phyloP scores from a whole-genome alignment of 1,140 invertebrate genomes.

The Linepithema humile region DNA sequence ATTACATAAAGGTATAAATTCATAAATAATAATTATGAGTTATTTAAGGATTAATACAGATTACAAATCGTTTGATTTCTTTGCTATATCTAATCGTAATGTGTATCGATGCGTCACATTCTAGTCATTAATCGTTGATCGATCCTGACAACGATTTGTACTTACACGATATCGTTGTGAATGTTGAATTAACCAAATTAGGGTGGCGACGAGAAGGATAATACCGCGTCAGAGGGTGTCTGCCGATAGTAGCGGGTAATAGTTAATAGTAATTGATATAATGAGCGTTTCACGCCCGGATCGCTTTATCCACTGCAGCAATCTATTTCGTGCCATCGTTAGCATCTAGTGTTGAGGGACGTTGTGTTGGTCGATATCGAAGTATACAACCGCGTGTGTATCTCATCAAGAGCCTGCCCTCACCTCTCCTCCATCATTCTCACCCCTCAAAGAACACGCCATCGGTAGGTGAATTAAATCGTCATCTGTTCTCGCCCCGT shows the following conservation, averaged over 20 bases:
- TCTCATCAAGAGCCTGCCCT: slow-evolving; percentile 47
- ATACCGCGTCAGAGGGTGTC: slow-evolving; percentile 41
- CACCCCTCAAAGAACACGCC: slow-evolving; percentile 51
- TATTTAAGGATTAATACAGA: not conserved
- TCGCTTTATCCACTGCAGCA: slow-evolving; percentile 71
- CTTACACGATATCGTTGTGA: not conserved
- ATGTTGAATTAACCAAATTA: slow-evolving; percentile 43
- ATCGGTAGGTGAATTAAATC: slow-evolving; percentile 73
- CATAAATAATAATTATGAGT: no score
- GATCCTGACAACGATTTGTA: not conserved
- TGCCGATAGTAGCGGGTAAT: slow-evolving; percentile 34
- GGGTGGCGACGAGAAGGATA: slow-evolving; percentile 16
- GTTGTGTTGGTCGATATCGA: slow-evolving; percentile 31
- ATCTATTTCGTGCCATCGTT: slow-evolving; percentile 64
- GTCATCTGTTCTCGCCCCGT: slow-evolving; percentile 77
- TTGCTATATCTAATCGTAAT: not conserved
- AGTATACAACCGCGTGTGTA: slow-evolving; percentile 32
- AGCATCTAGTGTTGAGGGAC: slow-evolving; percentile 39
- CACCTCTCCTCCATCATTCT: slow-evolving; percentile 9
- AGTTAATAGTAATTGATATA: slow-evolving; percentile 77
- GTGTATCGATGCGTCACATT: not conserved
- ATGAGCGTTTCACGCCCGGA: slow-evolving; percentile 78
- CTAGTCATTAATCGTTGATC: not conserved
- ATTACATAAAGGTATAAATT: not conserved
- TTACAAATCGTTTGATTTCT: not conserved